A percentile compares a stretch with the other conserved stretches of the same genome.
phyloP scores from a whole-genome alignment of 2,113 vertebrate genomes.

The Pelusios castaneus region DNA sequence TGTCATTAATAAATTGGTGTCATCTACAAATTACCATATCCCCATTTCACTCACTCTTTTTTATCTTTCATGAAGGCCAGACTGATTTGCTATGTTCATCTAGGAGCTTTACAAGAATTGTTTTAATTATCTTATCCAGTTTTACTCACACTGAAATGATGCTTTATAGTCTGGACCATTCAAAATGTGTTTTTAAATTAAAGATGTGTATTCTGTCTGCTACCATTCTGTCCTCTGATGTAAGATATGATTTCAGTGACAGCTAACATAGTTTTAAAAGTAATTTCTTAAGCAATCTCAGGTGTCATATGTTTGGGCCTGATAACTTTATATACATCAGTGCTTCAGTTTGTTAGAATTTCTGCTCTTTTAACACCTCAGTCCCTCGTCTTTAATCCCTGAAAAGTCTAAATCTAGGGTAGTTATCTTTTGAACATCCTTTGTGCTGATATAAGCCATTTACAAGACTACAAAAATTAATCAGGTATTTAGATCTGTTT shows the following conservation, averaged over 20 bases:
- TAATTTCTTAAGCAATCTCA: background rate
- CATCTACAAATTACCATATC: too few relatives aligned
- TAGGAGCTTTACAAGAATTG: too few relatives aligned
- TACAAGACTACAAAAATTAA: background rate
- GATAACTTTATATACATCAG: background rate
- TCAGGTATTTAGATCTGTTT: background rate
- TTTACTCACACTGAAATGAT: background rate
- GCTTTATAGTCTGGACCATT: background rate
- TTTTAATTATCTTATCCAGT: background rate
- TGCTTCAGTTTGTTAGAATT: background rate
- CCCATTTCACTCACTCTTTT: too few relatives aligned
- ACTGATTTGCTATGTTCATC: background rate
- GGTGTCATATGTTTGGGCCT: rapidly evolving
- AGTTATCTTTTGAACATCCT: rapidly evolving
- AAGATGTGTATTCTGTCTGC: background rate
- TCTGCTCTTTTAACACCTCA: background rate
- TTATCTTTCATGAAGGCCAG: background rate
- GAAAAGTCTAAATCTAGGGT: background rate
- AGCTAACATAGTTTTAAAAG: background rate
- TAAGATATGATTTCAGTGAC: background rate
- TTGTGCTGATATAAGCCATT: background rate
- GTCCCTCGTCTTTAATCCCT: background rate
- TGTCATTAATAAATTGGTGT: background rate
- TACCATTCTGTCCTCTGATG: background rate
- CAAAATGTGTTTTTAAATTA: background rate